Base-by-base conservation (phyloP, 1,140 invertebrate genomes). In the Spodoptera frugiperda region DNA sequence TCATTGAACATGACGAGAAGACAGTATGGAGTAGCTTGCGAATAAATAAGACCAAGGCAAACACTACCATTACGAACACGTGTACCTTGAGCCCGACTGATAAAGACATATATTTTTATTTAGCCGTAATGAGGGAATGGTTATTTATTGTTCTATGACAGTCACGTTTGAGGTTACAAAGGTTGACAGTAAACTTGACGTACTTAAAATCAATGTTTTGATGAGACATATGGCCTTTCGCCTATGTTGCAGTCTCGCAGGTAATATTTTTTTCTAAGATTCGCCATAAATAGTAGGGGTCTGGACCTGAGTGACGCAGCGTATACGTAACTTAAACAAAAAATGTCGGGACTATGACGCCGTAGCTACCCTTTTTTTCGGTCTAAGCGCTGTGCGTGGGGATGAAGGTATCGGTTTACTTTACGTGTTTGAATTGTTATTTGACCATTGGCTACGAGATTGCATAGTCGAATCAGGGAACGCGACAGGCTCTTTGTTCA, bases 31-130 rank as follows among this genome's bases (percentile, higher is more conserved):
- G 0, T 44, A 55, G 30, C 11, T 44, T 10, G 33, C 33, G 33
- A 25, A 25, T 39, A 39, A 39, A 39, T 39, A 39, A 39, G 46
- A 46, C 51, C 51, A 53, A 70, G 59, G 68, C 53, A 19, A 44
- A 15, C 61, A 0, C 9, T 4, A 6, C n/a, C 68, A 19, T 57
- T 1, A 11, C 68, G 9, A 12, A 55, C 68, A 21, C 30, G 68
- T 57, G 54, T 30, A 39, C 68, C 68, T 72, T 72, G 68, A 72
- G 17, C 68, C 53, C 17, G 46, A 44, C 57, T 44, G 17, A 21
- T 67, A 67, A 10, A 49, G 12, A n/a, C n/a, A 49, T 25, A 39
- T n/a, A 6, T 48, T 49, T 14, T 39, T 59, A 39, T 39, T 59
- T 33, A 6, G 55, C 55, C 14, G 9, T 59, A 59, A 59, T 25